These are phyloP conservation scores for Galagoides demidoff DNA, from an alignment of 2,797 vertebrate species.

Conservation along the genomic window DNA sequence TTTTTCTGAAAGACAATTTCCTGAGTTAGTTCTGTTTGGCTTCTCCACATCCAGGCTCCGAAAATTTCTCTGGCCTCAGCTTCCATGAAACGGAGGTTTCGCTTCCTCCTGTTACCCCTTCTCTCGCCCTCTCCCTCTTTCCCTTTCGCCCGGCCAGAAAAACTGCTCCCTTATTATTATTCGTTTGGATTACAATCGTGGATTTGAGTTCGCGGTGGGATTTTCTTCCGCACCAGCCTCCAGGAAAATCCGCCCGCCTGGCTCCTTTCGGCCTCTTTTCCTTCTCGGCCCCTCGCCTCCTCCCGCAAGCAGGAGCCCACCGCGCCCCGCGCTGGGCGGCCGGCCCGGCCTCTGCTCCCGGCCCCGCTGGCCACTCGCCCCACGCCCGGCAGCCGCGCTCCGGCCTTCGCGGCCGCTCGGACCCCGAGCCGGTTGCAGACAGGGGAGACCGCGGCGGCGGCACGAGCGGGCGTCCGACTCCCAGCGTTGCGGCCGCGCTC, in stretches of 20 bases:
- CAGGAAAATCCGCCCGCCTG: conserved; percentile 9
- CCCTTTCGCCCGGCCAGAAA: not conserved
- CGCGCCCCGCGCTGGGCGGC: conserved; percentile 32
- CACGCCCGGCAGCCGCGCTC: conserved; percentile 15
- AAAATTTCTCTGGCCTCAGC: conserved; percentile 61
- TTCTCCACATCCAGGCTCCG: conserved; percentile 71
- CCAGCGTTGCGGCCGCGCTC: conserved; percentile 62
- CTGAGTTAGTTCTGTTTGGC: conserved; percentile 52
- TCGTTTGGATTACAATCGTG: conserved; percentile 15
- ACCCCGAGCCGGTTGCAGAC: conserved; percentile 3
- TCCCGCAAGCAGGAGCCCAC: conserved; percentile 1
- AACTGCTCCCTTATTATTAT: conserved; percentile 1
- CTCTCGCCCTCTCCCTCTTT: not conserved
- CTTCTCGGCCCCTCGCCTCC: not conserved
- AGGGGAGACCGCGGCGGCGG: conserved; percentile 31
- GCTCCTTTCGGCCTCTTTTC: conserved; percentile 46
- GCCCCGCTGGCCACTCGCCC: conserved; percentile 12
- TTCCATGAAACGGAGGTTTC: conserved; percentile 62
- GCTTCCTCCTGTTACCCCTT: not conserved
- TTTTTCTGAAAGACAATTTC: conserved; percentile 58
- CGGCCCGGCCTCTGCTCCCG: conserved; percentile 38
- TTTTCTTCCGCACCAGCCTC: conserved; percentile 44
- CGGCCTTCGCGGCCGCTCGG: conserved; percentile 39
- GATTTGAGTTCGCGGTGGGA: conserved; percentile 38
- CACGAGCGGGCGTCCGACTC: conserved; percentile 49